These are phyloP conservation scores for Pristiophorus japonicus DNA, from an alignment of 2,113 vertebrate genomes.

Conservation along the genomic window DNA sequence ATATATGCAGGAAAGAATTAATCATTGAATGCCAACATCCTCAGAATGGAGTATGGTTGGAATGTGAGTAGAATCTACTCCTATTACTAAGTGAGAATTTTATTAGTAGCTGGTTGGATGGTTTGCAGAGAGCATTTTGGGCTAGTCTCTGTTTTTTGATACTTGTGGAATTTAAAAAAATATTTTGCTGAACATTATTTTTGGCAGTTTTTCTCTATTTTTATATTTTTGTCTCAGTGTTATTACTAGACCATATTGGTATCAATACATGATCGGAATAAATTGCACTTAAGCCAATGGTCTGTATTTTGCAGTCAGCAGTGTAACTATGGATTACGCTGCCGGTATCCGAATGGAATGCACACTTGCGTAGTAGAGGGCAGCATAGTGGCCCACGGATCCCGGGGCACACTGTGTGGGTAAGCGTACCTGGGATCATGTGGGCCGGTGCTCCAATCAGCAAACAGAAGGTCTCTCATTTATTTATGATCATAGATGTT, in stretches of 20 bases:
- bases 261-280: not conserved
- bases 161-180: not conserved
- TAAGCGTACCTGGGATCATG: no score
- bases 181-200: not conserved
- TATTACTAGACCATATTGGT: not conserved
- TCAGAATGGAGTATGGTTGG: not conserved
- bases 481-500: no score
- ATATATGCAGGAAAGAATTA: not conserved
- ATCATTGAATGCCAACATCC: no score
- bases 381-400: no score
- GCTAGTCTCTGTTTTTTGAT: not conserved
- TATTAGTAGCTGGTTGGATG: no score
- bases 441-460: no score
- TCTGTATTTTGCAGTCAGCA: no score
- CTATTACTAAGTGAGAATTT: not conserved
- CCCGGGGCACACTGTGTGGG: no score
- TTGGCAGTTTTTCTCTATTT: not conserved
- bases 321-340: no score
- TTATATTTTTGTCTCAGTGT: not conserved
- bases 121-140: not conserved
- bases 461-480: no score
- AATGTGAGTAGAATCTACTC: not conserved
- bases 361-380: no score
- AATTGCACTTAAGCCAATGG: not conserved
- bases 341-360: no score